These are phyloP conservation scores for Bugulina stolonifera DNA, from an alignment of 2,888 invertebrate species.

Conservation along the genomic window DNA sequence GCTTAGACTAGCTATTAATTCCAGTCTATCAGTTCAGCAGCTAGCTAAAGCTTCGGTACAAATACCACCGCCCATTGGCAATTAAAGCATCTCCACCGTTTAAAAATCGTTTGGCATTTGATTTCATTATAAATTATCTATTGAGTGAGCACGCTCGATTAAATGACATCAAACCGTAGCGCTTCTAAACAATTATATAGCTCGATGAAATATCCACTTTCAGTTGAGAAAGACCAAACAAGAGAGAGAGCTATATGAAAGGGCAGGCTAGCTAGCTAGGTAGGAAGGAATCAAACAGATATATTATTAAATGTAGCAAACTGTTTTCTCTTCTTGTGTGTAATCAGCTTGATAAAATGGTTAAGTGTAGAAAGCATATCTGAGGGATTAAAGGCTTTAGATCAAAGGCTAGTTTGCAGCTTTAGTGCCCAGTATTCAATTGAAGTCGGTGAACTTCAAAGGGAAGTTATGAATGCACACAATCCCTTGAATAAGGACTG, in stretches of 20 bases:
- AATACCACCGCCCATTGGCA: too few relatives aligned
- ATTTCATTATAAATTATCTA: neutral
- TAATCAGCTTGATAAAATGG: slow-evolving; percentile 22
- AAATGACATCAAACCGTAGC: slow-evolving; percentile 4
- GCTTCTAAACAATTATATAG: slow-evolving; percentile 4
- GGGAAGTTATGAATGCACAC: slow-evolving; percentile 16
- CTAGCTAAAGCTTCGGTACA: too few relatives aligned
- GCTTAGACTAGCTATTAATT: too few relatives aligned
- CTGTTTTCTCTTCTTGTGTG: too few relatives aligned
- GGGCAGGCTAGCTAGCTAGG: too few relatives aligned
- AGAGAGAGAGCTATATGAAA: neutral
- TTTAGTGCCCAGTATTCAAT: slow-evolving; percentile 15
- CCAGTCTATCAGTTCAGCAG: too few relatives aligned
- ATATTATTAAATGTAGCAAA: too few relatives aligned
- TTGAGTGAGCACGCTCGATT: neutral
- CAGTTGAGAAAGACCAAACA: too few relatives aligned
- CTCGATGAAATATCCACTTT: too few relatives aligned
- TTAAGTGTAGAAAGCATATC: slow-evolving; percentile 22
- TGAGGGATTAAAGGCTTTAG: slow-evolving; percentile 18
- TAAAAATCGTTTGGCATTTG: neutral
- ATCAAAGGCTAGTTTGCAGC: slow-evolving; percentile 23
- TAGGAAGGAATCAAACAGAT: too few relatives aligned
- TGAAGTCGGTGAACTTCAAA: slow-evolving; percentile 7
- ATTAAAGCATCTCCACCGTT: too few relatives aligned
- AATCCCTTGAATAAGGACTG: neutral